Base-by-base conservation (phyloP, 2,113 vertebrate species). In the Empidonax alnorum region DNA sequence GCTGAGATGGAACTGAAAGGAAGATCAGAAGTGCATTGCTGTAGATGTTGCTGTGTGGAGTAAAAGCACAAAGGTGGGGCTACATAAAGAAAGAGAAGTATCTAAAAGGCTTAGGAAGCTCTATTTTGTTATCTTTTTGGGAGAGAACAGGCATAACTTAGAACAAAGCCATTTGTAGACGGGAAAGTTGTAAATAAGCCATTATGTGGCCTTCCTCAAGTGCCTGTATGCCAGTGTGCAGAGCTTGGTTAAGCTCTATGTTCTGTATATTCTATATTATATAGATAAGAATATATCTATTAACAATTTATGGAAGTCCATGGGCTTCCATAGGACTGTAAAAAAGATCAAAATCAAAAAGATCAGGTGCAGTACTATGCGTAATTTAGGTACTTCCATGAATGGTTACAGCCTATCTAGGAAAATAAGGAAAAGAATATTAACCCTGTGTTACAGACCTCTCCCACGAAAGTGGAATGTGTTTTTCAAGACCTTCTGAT, bases 351-450 rank as follows among this genome's bases (percentile, higher is more conserved):
- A 69, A 78, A 66, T 79, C 33, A 37, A 8, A 9, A 69, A 31
- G 4, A 37, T 2, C 1, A 1, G 17, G 22, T 68, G 3, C 13
- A 44, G 63, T 23, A 46, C 20, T 31, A 15, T 25, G 20, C 14
- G 71, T 20, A 22, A 9, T 55, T 39, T 82, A 41, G 42, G 31
- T 21, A 30, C 5, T 25, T 18, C 35, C 6, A 22, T 53, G 49
- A 55, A 18, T 53, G 6, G 18, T 39, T 75, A 18, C 6, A 88
- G 14, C 25, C 47, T 66, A 9, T 9, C 4, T 39, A 65, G 68
- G 18, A 91, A 86, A 86, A 91, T 15, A 6, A 44, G 47, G 53
- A 47, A 30, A 67, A 63, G n/a, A 86, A 49, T n/a, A 59, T 9
- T 39, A 28, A 41, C 41, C 16, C 14, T 85, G 7, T 59, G 25